phyloP scores from a whole-genome alignment of 1,140 invertebrate genomes.

The Scaptodrosophila lebanonensis region DNA sequence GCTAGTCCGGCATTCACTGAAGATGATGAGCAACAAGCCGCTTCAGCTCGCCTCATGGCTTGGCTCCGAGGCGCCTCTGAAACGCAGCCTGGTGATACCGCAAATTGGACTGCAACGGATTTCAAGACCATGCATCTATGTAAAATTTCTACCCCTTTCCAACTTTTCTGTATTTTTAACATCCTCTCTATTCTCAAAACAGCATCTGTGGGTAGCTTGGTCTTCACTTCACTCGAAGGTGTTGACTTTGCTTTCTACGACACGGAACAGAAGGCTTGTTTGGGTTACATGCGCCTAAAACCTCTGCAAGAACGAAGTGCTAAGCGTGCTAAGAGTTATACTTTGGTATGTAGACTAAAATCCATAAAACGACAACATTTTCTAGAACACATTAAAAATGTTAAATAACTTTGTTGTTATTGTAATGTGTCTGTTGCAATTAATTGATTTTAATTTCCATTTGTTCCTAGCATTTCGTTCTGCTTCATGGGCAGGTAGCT shows the following conservation, averaged over 20 bases:
- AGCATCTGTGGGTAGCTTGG: constrained; percentile 30
- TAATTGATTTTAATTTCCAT: background rate
- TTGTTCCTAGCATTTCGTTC: constrained; percentile 41
- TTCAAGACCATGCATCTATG: too few relatives aligned
- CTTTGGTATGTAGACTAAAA: constrained; percentile 38
- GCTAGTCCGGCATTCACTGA: background rate
- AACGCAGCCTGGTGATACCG: too few relatives aligned
- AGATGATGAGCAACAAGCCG: too few relatives aligned
- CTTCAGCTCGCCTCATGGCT: too few relatives aligned
- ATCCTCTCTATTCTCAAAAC: background rate
- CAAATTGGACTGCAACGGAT: too few relatives aligned
- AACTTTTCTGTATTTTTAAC: background rate
- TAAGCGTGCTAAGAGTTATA: constrained; percentile 24
- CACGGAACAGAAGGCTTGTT: constrained; percentile 23
- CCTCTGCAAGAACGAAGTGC: constrained; percentile 33
- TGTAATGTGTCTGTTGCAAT: background rate
- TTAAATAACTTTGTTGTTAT: background rate
- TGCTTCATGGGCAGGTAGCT: constrained; percentile 35
- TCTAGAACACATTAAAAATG: too few relatives aligned
- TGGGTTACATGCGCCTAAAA: constrained; percentile 57
- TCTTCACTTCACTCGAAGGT: constrained; percentile 34
- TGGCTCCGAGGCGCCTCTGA: too few relatives aligned
- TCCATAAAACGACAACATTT: too few relatives aligned
- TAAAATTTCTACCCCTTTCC: too few relatives aligned
- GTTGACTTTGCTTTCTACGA: constrained; percentile 55